Evolutionary conservation across 2,888 invertebrate genomes (phyloP).

Genomic region (Galerucella calmariensis): DNA sequence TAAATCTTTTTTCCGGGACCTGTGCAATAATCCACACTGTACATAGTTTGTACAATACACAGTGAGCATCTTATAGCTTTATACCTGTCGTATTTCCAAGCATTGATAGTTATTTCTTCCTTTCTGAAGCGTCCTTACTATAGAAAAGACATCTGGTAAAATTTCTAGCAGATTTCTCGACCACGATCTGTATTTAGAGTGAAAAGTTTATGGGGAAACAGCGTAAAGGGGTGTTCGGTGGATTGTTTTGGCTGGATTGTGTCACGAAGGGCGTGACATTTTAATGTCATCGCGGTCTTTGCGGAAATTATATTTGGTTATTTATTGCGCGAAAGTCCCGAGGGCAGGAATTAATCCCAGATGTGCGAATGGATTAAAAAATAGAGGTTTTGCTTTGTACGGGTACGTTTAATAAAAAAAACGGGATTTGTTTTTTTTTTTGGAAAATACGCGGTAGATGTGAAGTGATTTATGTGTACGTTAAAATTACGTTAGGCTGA

Average conservation of each 20-base stretch:
- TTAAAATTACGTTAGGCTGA: too few relatives aligned
- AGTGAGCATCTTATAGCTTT: too few relatives aligned
- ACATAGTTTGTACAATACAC: too few relatives aligned
- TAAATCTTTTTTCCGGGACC: too few relatives aligned
- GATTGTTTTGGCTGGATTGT: slow-evolving; percentile 30
- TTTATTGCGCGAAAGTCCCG: slow-evolving; percentile 26
- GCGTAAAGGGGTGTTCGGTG: slow-evolving; percentile 18
- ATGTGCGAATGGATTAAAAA: slow-evolving; percentile 18
- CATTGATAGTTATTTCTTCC: not conserved
- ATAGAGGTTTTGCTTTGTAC: not conserved
- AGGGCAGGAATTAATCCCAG: slow-evolving; percentile 29
- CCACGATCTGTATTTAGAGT: slow-evolving; percentile 20
- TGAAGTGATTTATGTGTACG: too few relatives aligned
- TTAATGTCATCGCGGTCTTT: slow-evolving; percentile 34
- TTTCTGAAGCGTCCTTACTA: not conserved
- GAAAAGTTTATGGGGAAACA: slow-evolving; percentile 30
- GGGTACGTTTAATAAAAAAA: not conserved
- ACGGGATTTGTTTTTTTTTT: not conserved
- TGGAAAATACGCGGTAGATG: not conserved
- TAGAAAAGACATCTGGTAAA: slow-evolving; percentile 3
- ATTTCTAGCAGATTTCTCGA: slow-evolving; percentile 22
- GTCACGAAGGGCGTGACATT: slow-evolving; percentile 30
- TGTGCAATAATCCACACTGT: too few relatives aligned
- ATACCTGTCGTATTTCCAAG: not conserved
- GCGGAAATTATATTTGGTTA: slow-evolving; percentile 34